These are phyloP conservation scores for Drosophila ambigua DNA, from an alignment of 1,140 invertebrate genomes.

Conservation along the genomic window DNA sequence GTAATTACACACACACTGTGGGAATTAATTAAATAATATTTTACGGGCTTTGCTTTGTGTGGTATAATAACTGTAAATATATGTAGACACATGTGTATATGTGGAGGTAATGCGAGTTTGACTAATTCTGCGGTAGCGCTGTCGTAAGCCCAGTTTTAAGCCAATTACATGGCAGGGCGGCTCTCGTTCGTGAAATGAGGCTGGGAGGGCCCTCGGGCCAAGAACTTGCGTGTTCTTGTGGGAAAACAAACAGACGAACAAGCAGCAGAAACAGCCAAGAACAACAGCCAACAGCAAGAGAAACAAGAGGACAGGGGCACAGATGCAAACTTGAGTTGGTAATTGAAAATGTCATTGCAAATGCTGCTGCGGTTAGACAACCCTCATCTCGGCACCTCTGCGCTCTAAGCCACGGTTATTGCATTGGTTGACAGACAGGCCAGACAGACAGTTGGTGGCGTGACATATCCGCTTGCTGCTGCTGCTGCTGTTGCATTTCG, in stretches of 20 bases:
- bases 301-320: neutral
- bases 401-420: slow-evolving; percentile 9
- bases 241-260: slow-evolving; percentile 63
- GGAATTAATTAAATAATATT: slow-evolving; percentile 77
- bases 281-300: too few species aligned
- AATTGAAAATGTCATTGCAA: slow-evolving; percentile 68
- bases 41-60: slow-evolving; percentile 58
- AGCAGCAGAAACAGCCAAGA: slow-evolving; percentile 2
- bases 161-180: slow-evolving; percentile 66
- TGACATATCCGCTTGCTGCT: neutral
- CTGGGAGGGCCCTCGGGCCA: slow-evolving; percentile 24
- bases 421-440: slow-evolving; percentile 6
- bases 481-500: slow-evolving; percentile 6
- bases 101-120: slow-evolving; percentile 65
- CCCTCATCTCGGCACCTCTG: neutral
- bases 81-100: slow-evolving; percentile 7
- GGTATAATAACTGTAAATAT: slow-evolving; percentile 66
- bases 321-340: slow-evolving; percentile 20
- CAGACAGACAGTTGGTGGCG: neutral
- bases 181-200: slow-evolving; percentile 8
- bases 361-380: slow-evolving; percentile 40
- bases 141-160: slow-evolving; percentile 66
- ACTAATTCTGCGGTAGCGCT: slow-evolving; percentile 62
- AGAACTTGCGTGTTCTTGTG: slow-evolving; percentile 50
- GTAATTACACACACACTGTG: slow-evolving; percentile 58